Percentiles rank a stretch among this genome's conserved stretches.
phyloP scores from a whole-genome alignment of 2,113 vertebrate species.

The Plotosus lineatus region DNA sequence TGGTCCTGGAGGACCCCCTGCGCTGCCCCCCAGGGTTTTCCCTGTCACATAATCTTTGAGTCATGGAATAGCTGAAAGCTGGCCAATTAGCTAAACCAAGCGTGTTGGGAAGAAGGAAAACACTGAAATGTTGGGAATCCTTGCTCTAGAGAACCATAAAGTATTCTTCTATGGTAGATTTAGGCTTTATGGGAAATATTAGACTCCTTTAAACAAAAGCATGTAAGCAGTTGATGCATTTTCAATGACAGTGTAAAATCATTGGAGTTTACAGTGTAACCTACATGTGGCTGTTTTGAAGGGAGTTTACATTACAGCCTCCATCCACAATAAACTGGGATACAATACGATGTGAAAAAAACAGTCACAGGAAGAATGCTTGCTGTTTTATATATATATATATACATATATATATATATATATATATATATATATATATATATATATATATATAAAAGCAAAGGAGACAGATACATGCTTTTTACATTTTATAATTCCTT shows the following conservation, averaged over 20 bases:
- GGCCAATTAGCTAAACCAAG: too few species aligned
- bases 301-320: not conserved
- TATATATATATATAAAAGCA: too few species aligned
- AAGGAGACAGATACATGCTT: too few species aligned
- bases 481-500: too few species aligned
- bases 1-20: too few species aligned
- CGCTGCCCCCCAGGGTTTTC: too few species aligned
- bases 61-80: too few species aligned
- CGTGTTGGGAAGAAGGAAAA: too few species aligned
- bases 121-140: not conserved
- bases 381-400: too few species aligned
- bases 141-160: not conserved
- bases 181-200: conserved; percentile 1
- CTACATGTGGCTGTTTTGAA: not conserved
- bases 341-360: too few species aligned
- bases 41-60: too few species aligned
- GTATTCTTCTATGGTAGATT: not conserved
- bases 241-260: conserved; percentile 17
- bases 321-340: not conserved
- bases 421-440: too few species aligned
- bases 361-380: not conserved
- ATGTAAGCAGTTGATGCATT: not conserved
- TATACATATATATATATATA: not conserved
- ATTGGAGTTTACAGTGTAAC: conserved; percentile 8
- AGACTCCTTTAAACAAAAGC: not conserved